Base-by-base conservation (phyloP, 1,140 invertebrate genomes). In the Zeugodacus cucurbitae region DNA sequence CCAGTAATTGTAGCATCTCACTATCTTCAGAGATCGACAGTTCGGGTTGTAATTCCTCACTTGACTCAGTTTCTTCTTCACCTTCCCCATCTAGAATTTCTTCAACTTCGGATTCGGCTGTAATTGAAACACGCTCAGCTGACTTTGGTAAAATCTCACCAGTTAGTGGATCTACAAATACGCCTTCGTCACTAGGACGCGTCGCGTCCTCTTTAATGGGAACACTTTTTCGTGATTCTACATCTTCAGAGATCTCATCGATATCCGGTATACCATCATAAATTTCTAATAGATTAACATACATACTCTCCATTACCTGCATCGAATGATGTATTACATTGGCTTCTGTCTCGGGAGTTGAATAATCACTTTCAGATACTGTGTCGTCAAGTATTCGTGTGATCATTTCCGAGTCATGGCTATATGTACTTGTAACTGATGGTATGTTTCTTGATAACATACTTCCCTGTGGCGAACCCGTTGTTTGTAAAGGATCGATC, bases 161-260 rank as follows among this genome's bases (percentile, higher is more conserved):
- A 44, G 74, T 82, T 3, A 82, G 74, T 44, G 74, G 74, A 82
- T 82, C 74, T 8, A 82, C 74, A 82, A 82, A 82, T n/a, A n/a
- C 20, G 6, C 74, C 74, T n/a, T 22, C 44, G 37, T 82, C 44
- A 2, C 0, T 48, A n/a, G 34, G 20, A 20, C 3, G 20, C 74
- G 0, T 41, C 41, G 7, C 22, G 22, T 82, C 37, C 0, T 20
- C 41, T 32, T 10, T 70, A 6, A 41, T 82, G 41, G 20, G 74
- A 44, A 34, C 17, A 70, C 64, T 17, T 70, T 11, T 32, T 70
- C 14, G 26, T 14, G 32, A 17, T 2, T 34, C 64, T 26, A 6
- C 14, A 6, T 29, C 64, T 70, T 32, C 32, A 4, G 74, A 82
- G 4, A 82, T 10, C 5, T 41, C 74, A 2, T 82, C 44, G 22